These are phyloP conservation scores for Scaptomyza tumidula DNA, from an alignment of 2,888 invertebrate genomes.

Conservation along the genomic window DNA sequence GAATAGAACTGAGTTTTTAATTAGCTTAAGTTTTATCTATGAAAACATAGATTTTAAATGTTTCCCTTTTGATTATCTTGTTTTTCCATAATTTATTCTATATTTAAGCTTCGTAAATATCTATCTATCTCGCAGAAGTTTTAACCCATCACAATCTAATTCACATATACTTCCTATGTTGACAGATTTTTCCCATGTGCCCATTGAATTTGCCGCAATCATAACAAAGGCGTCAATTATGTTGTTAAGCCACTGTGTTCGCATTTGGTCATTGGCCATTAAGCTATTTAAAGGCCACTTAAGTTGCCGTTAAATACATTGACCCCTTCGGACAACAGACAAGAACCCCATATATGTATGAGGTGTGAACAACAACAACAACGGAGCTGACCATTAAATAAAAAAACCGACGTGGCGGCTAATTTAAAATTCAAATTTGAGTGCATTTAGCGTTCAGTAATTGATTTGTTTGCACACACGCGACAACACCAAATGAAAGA, in stretches of 20 bases:
- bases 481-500: conserved; percentile 46
- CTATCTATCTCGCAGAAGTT: too few relatives aligned
- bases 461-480: conserved; percentile 79
- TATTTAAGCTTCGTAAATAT: too few relatives aligned
- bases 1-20: conserved; percentile 1
- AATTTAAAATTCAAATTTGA: conserved; percentile 77
- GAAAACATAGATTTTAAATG: not conserved
- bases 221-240: conserved; percentile 41
- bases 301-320: conserved; percentile 61
- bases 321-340: conserved; percentile 51
- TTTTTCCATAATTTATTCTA: too few relatives aligned
- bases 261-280: conserved; percentile 32
- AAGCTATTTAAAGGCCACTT: conserved; percentile 58
- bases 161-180: not conserved
- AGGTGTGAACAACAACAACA: conserved; percentile 10
- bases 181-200: conserved; percentile 11
- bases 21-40: conserved; percentile 21
- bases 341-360: conserved; percentile 30
- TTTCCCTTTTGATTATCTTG: too few relatives aligned
- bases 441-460: conserved; percentile 71
- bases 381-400: conserved; percentile 9
- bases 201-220: conserved; percentile 13
- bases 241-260: conserved; percentile 22
- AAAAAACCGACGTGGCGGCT: conserved; percentile 45
- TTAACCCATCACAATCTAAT: not conserved